phyloP scores from a whole-genome alignment of 2,113 vertebrate genomes.

The Uropsilus gracilis region DNA sequence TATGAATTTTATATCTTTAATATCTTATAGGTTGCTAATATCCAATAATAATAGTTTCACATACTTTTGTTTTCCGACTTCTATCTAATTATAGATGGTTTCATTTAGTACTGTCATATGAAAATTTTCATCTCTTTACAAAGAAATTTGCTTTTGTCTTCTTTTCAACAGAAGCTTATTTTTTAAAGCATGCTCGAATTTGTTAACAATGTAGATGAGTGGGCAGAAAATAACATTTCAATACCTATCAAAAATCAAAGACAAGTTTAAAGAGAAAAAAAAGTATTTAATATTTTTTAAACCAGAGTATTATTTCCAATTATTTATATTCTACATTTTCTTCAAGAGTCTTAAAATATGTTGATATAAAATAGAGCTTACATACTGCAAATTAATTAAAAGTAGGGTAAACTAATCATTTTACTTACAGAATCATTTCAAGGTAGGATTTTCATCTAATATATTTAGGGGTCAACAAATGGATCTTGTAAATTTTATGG shows the following conservation, averaged over 20 bases:
- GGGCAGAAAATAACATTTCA: neutral
- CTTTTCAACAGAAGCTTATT: neutral
- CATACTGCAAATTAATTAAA: neutral
- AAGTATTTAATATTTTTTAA: too few relatives aligned
- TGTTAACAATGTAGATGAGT: neutral
- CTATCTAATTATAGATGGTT: neutral
- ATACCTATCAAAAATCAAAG: neutral
- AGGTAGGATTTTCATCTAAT: neutral
- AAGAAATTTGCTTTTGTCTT: neutral
- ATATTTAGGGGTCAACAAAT: neutral
- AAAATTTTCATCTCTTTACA: constrained; percentile 8
- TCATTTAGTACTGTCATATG: neutral
- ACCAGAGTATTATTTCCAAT: neutral
- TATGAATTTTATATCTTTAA: neutral
- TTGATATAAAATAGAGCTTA: neutral
- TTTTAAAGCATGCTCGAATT: neutral
- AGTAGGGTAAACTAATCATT: neutral
- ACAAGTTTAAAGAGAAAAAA: neutral
- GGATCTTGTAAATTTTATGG: neutral
- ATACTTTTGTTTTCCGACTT: neutral
- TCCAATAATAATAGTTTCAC: neutral
- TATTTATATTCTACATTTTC: neutral
- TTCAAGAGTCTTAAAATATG: neutral
- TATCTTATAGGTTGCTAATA: neutral
- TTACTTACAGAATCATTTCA: neutral